Evolutionary conservation across 1,140 invertebrate species (phyloP).

Genomic region (Odontomachus brunneus): DNA sequence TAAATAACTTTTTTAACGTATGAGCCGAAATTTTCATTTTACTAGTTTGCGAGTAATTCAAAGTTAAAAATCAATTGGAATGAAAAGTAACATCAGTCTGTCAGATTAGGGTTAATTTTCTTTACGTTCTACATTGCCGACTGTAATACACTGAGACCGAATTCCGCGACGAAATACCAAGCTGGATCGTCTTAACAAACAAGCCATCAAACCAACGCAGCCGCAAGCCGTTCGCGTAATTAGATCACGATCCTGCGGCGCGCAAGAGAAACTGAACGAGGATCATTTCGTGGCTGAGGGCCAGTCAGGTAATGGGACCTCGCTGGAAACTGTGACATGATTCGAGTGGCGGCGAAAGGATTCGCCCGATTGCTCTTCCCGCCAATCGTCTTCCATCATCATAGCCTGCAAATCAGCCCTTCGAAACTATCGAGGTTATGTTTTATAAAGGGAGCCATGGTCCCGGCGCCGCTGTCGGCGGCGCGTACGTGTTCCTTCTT

Average conservation of each 20-base stretch:
- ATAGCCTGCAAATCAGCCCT: conserved; percentile 29
- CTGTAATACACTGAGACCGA: too few species aligned
- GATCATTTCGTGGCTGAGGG: conserved; percentile 33
- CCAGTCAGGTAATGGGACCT: conserved; percentile 49
- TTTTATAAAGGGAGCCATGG: conserved; percentile 39
- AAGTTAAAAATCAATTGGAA: too few species aligned
- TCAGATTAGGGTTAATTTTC: too few species aligned
- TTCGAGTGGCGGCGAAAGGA: conserved; percentile 65
- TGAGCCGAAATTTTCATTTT: too few species aligned
- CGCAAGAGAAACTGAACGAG: conserved; percentile 50
- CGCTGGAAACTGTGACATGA: conserved; percentile 66
- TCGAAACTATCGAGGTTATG: conserved; percentile 49
- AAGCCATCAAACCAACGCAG: conserved; percentile 29
- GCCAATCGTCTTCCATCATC: conserved; percentile 57
- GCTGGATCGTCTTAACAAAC: conserved; percentile 33
- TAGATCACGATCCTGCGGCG: conserved; percentile 61
- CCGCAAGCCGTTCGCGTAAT: conserved; percentile 61
- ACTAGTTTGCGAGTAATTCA: too few species aligned
- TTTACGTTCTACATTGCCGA: too few species aligned
- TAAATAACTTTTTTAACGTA: too few species aligned
- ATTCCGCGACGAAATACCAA: conserved; percentile 1
- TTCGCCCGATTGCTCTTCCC: conserved; percentile 69
- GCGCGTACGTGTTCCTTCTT: conserved; percentile 47
- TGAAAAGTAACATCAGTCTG: too few species aligned
- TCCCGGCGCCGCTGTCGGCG: conserved; percentile 64